phyloP scores from a whole-genome alignment of 2,888 invertebrate species.

The Copidosoma aretas region DNA sequence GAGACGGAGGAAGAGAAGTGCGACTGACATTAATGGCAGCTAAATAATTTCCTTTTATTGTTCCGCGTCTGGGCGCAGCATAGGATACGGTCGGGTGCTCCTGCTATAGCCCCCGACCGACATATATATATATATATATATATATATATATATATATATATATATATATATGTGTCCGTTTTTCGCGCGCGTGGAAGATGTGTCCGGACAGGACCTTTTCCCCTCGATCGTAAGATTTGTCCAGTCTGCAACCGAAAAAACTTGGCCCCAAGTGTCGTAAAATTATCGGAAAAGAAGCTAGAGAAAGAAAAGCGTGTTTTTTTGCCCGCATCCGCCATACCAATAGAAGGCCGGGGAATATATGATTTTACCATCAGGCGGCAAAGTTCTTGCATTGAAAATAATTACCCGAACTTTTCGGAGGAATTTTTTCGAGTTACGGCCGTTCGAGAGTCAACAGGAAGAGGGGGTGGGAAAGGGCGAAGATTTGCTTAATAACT shows the following conservation, averaged over 20 bases:
- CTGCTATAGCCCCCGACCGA: constrained; percentile 9
- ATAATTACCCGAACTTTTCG: constrained; percentile 19
- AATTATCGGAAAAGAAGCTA: constrained; percentile 25
- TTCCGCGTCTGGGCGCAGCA: constrained; percentile 46
- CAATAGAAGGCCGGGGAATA: no score
- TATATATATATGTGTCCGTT: no score
- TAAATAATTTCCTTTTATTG: constrained; percentile 57
- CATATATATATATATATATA: no score
- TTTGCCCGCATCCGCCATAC: not conserved
- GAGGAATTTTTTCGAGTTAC: constrained; percentile 16
- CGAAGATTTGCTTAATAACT: not conserved
- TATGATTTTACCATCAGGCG: constrained; percentile 28
- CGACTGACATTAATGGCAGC: constrained; percentile 59
- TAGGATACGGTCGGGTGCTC: constrained; percentile 8
- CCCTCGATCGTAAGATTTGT: no score
- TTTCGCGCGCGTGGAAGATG: no score
- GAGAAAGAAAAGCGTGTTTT: constrained; percentile 11
- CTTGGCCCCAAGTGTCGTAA: constrained; percentile 22
- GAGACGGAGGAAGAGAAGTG: constrained; percentile 47
- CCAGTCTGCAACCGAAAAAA: constrained; percentile 5
- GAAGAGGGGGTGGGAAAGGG: no score
- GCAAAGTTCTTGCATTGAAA: constrained; percentile 20
- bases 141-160: no score
- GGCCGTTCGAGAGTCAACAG: constrained; percentile 17
- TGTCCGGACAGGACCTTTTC: no score